A percentile compares a stretch with the other conserved stretches of the same genome.
phyloP scores from a whole-genome alignment of 2,797 vertebrate genomes.

The Enteromius radiatus region DNA sequence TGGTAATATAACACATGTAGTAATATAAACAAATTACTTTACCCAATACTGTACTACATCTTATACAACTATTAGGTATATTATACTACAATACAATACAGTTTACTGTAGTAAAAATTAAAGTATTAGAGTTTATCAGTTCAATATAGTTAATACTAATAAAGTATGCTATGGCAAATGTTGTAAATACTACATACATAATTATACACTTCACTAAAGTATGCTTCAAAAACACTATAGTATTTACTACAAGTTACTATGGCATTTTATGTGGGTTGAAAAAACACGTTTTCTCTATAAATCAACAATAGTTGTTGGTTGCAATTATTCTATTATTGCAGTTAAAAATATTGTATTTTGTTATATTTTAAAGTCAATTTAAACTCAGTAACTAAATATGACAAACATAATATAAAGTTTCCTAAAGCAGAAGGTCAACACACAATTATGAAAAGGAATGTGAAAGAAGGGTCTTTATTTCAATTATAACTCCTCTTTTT shows the following conservation, averaged over 20 bases:
- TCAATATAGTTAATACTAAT: neutral
- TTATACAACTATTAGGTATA: too few relatives aligned
- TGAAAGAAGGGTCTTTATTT: neutral
- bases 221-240: too few relatives aligned
- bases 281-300: neutral
- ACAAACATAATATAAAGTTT: neutral
- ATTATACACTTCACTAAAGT: neutral
- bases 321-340: neutral
- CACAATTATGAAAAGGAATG: neutral
- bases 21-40: too few relatives aligned
- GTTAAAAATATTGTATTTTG: neutral
- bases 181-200: too few relatives aligned
- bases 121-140: neutral
- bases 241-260: too few relatives aligned
- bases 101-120: neutral
- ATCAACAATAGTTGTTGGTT: neutral
- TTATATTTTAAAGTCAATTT: neutral
- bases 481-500: neutral
- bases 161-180: neutral
- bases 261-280: neutral
- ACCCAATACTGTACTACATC: too few relatives aligned
- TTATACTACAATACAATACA: too few relatives aligned
- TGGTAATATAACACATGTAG: too few relatives aligned
- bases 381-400: neutral
- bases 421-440: neutral